phyloP scores from a whole-genome alignment of 2,888 invertebrate species.

The Zhengitettix transpicula region DNA sequence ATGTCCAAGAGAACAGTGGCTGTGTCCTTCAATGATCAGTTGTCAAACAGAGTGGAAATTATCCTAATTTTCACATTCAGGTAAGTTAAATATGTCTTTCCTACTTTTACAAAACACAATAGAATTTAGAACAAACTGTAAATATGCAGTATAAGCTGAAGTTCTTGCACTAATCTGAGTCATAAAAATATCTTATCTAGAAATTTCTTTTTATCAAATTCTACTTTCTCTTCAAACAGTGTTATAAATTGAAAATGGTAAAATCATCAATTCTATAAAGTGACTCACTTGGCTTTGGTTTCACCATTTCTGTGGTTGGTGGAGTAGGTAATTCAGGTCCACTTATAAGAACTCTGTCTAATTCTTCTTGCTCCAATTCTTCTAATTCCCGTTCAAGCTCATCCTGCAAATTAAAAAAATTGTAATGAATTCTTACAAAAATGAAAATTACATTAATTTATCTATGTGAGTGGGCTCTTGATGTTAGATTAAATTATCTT shows the following conservation, averaged over 20 bases:
- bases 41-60: no score
- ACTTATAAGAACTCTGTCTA: constrained; percentile 70
- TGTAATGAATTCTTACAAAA: neutral
- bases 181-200: neutral
- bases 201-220: neutral
- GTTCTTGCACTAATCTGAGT: no score
- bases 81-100: no score
- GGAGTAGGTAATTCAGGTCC: constrained; percentile 61
- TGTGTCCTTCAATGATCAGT: no score
- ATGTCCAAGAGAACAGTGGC: no score
- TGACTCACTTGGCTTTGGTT: neutral
- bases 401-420: constrained; percentile 30
- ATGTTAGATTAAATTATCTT: no score
- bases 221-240: neutral
- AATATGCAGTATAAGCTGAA: no score
- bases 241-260: neutral
- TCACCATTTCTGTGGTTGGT: constrained; percentile 37
- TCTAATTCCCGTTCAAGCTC: constrained; percentile 77
- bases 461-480: no score
- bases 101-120: no score
- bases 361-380: constrained; percentile 77
- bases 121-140: no score
- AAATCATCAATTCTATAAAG: neutral
- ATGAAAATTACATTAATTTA: no score
- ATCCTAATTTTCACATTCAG: no score